Evolutionary conservation across 2,888 invertebrate species (phyloP).

Genomic region (Hoplodrina ambigua): DNA sequence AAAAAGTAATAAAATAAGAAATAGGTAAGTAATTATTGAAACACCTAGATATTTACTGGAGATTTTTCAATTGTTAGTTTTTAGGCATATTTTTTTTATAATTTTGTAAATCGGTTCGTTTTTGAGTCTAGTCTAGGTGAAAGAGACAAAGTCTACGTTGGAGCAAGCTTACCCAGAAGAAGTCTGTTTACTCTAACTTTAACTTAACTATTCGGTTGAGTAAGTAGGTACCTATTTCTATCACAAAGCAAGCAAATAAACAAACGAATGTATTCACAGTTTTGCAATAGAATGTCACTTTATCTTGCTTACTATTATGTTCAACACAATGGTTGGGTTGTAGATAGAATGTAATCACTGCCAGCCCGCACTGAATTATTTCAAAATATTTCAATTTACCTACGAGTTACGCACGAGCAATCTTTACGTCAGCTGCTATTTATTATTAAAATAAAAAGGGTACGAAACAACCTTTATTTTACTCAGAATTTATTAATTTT

Average conservation of each 20-base stretch:
- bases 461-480: constrained; percentile 32
- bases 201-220: not conserved
- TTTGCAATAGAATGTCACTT: constrained; percentile 16
- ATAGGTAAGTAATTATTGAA: too few species aligned
- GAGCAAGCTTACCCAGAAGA: too few species aligned
- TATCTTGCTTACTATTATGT: constrained; percentile 15
- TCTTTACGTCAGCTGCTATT: constrained; percentile 53
- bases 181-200: not conserved
- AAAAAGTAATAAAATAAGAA: too few species aligned
- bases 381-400: constrained; percentile 51
- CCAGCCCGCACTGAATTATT: constrained; percentile 34
- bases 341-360: constrained; percentile 9
- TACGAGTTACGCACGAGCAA: constrained; percentile 62
- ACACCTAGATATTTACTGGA: too few species aligned
- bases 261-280: not conserved
- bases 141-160: too few species aligned
- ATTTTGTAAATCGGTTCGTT: too few species aligned
- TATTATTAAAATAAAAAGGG: constrained; percentile 53
- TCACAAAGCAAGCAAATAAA: constrained; percentile 5
- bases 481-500: constrained; percentile 55
- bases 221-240: not conserved
- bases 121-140: too few species aligned
- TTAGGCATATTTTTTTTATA: too few species aligned
- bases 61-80: too few species aligned
- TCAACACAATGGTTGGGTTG: constrained; percentile 16